These are phyloP conservation scores for Drosophila dives DNA, from an alignment of 2,888 invertebrate species.

Conservation along the genomic window DNA sequence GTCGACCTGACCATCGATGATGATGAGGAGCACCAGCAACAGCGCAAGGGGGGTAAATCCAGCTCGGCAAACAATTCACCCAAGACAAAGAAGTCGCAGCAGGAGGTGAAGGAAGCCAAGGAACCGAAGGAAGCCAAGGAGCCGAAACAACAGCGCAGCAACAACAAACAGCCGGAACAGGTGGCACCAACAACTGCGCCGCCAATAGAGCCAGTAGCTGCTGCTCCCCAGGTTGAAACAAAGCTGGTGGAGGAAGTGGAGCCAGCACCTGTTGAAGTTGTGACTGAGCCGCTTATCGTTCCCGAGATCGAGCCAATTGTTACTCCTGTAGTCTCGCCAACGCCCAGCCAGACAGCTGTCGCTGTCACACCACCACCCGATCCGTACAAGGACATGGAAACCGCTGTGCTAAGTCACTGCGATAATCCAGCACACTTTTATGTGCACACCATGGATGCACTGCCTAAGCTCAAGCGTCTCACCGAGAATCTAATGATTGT, in stretches of 20 bases:
- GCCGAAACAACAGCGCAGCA: conserved; percentile 30
- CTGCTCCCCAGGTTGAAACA: conserved; percentile 11
- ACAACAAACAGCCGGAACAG: conserved; percentile 28
- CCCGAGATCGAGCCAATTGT: conserved; percentile 32
- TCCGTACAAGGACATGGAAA: conserved; percentile 82
- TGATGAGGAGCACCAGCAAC: conserved; percentile 72
- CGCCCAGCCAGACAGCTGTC: neutral
- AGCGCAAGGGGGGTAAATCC: conserved; percentile 34
- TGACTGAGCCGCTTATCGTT: conserved; percentile 10
- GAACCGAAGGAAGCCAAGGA: conserved; percentile 22
- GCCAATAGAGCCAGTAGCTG: neutral
- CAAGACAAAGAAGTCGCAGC: conserved; percentile 42
- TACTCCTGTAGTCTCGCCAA: neutral
- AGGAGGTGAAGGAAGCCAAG: conserved; percentile 36
- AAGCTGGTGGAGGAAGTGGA: conserved; percentile 14
- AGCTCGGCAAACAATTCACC: conserved; percentile 36
- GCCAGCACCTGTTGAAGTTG: conserved; percentile 12
- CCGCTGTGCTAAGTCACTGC: conserved; percentile 89
- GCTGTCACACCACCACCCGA: conserved; percentile 54
- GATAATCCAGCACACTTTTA: conserved; percentile 92
- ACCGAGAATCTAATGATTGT: conserved; percentile 88
- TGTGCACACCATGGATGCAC: conserved; percentile 88
- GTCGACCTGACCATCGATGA: conserved; percentile 82
- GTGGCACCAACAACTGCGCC: neutral
- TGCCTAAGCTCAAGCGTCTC: conserved; percentile 86